Evolutionary conservation across 2,797 vertebrate species (phyloP).

Genomic region (Halcyon leucocephala): DNA sequence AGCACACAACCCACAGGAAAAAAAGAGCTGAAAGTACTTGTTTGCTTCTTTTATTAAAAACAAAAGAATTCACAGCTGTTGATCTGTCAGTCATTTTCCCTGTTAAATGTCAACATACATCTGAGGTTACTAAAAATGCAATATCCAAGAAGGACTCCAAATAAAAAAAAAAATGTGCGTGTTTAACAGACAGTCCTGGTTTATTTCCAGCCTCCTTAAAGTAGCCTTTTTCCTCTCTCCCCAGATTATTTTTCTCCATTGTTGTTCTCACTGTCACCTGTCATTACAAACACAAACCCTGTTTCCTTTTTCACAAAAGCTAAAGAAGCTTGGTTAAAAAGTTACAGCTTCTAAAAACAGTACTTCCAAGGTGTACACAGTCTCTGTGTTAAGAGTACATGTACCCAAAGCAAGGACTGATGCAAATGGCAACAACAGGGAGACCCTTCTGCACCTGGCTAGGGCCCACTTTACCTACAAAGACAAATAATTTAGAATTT

Average conservation of each 20-base stretch:
- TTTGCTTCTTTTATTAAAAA: not conserved
- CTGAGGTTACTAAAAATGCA: not conserved
- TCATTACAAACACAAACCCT: not conserved
- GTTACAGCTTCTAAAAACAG: not conserved
- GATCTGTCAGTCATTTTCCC: not conserved
- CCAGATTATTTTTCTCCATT: not conserved
- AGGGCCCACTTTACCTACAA: not conserved
- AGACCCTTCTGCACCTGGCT: not conserved
- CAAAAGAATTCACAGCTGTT: not conserved
- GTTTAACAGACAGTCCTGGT: not conserved
- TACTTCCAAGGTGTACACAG: not conserved
- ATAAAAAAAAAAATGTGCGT: too few relatives aligned
- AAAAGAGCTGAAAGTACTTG: not conserved
- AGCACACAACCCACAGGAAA: not conserved
- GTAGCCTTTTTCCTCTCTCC: not conserved
- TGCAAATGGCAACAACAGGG: not conserved
- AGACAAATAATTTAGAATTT: not conserved
- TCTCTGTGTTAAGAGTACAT: not conserved
- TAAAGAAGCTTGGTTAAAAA: not conserved
- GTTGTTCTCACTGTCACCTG: not conserved
- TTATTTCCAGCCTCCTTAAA: not conserved
- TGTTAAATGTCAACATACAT: not conserved
- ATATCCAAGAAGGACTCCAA: not conserved
- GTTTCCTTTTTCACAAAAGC: not conserved
- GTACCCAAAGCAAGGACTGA: not conserved